Conservation (phyloP, 2,113 vertebrate genomes). For the Colaptes auratus region DNA sequence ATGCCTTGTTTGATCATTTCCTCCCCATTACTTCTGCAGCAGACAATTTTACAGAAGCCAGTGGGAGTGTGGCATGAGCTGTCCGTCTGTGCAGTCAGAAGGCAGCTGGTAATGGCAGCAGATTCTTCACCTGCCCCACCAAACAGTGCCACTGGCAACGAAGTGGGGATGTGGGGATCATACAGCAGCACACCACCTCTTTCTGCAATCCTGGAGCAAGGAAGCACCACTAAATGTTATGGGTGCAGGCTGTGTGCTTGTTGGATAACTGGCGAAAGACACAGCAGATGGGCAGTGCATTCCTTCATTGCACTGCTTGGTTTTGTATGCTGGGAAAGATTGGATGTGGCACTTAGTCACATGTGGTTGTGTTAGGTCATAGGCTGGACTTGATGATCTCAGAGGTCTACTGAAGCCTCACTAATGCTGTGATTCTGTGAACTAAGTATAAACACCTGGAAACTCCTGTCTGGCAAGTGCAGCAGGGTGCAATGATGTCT, state of each 20-base stretch:
- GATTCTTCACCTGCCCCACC: neutral
- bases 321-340: neutral
- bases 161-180: too few relatives aligned
- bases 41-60: neutral
- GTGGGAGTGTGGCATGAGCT: neutral
- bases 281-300: neutral
- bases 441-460: neutral
- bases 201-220: neutral
- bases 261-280: neutral
- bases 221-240: neutral
- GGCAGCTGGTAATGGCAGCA: neutral
- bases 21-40: neutral
- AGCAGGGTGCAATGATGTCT: neutral
- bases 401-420: too few relatives aligned
- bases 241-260: neutral
- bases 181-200: neutral
- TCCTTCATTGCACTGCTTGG: neutral
- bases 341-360: too few relatives aligned
- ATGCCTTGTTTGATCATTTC: neutral
- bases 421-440: too few relatives aligned
- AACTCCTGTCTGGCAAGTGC: neutral
- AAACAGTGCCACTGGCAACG: neutral
- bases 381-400: too few relatives aligned
- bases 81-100: neutral
- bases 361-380: too few relatives aligned